These are phyloP conservation scores for Lethenteron camtschaticum DNA, from an alignment of 2,113 vertebrate species.

Conservation along the genomic window DNA sequence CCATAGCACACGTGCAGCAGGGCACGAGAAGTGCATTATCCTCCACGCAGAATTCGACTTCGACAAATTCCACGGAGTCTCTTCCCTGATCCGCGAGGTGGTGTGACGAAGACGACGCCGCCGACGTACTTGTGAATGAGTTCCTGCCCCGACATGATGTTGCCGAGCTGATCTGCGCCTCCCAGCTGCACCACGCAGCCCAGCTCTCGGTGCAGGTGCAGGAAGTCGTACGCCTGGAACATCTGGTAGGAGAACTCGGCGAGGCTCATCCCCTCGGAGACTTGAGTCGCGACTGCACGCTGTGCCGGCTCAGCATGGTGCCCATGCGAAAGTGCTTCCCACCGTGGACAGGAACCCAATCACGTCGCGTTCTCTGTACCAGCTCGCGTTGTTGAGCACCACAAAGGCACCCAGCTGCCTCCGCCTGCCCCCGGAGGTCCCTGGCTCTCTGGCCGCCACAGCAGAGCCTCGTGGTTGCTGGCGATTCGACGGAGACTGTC, in stretches of 20 bases:
- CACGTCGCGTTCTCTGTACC: constrained; percentile 35
- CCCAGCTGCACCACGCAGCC: constrained; percentile 69
- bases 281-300: constrained; percentile 46
- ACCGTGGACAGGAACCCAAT: constrained; percentile 38
- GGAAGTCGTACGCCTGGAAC: constrained; percentile 80
- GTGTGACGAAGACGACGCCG: no score
- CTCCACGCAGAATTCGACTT: no score
- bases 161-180: constrained; percentile 80
- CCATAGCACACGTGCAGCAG: no score
- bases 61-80: no score
- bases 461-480: constrained; percentile 25
- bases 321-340: constrained; percentile 66
- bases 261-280: constrained; percentile 66
- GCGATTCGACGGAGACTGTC: constrained; percentile 31
- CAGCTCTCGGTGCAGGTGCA: constrained; percentile 39
- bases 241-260: constrained; percentile 75
- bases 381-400: constrained; percentile 43
- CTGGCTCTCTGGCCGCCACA: constrained; percentile 14
- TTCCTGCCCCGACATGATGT: constrained; percentile 73
- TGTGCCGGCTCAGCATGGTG: constrained; percentile 58
- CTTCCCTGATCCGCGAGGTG: no score
- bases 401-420: constrained; percentile 22
- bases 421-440: constrained; percentile 8
- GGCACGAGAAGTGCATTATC: no score
- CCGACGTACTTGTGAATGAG: constrained; percentile 48